These are phyloP conservation scores for Cephonodes hylas DNA, from an alignment of 2,888 invertebrate genomes.

Conservation along the genomic window DNA sequence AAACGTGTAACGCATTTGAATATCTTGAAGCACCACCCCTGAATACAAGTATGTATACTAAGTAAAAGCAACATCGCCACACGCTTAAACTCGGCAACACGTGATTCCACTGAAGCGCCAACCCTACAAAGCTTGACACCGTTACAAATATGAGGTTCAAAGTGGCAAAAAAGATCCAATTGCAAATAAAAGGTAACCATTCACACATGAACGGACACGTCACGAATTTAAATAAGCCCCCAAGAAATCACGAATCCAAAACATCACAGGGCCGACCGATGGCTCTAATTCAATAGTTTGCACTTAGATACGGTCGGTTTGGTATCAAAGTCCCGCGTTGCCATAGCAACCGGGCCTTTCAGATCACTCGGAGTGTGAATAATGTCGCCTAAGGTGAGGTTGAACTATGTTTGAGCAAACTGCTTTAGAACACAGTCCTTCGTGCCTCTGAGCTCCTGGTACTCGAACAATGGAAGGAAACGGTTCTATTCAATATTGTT, in stretches of 20 bases:
- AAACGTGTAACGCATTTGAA: no score
- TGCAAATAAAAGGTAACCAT: neutral
- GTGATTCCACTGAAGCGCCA: neutral
- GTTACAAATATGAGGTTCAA: neutral
- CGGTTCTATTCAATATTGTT: neutral
- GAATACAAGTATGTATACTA: no score
- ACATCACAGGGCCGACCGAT: neutral
- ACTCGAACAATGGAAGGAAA: neutral
- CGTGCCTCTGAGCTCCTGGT: neutral
- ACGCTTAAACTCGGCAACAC: neutral
- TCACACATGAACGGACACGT: neutral
- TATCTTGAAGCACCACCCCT: no score
- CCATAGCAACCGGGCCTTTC: conserved; percentile 29
- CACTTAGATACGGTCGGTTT: conserved; percentile 23
- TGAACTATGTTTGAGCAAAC: conserved; percentile 3
- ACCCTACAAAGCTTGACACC: neutral
- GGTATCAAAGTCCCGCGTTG: conserved; percentile 25
- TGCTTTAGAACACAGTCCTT: neutral
- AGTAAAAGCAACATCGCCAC: neutral
- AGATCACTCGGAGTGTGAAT: conserved; percentile 27
- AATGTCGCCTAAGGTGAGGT: conserved; percentile 21
- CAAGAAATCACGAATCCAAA: conserved; percentile 7
- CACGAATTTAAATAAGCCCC: conserved; percentile 8
- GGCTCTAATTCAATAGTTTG: conserved; percentile 6
- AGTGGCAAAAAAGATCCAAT: neutral